A percentile compares a stretch with the other conserved stretches of the same genome.
These are phyloP conservation scores for Condylura cristata DNA, from an alignment of 2,113 vertebrate species.

Conservation along the genomic window DNA sequence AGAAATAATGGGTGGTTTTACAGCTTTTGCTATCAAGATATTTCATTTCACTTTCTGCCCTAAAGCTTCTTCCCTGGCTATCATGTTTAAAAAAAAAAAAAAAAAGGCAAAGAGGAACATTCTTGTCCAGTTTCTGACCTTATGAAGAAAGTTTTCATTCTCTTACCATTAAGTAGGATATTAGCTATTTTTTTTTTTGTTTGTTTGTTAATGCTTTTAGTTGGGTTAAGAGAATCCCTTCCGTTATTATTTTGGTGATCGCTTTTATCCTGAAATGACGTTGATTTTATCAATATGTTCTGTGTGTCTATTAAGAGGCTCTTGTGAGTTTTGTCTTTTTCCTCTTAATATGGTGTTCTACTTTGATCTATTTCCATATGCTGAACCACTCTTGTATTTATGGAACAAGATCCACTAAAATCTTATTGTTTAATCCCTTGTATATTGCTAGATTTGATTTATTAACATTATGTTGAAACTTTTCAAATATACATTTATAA, in stretches of 20 bases:
- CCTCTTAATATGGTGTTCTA: not conserved
- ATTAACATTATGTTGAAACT: not conserved
- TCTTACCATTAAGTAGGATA: not conserved
- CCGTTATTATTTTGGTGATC: no score
- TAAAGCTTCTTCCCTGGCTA: not conserved
- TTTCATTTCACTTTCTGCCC: not conserved
- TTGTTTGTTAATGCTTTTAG: no score
- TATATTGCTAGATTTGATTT: not conserved
- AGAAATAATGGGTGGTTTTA: not conserved
- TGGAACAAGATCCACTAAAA: not conserved
- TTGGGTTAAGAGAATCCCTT: no score
- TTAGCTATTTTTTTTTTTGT: not conserved
- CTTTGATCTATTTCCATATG: not conserved
- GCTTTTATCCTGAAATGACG: not conserved
- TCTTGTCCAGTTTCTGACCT: not conserved
- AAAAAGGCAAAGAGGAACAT: not conserved
- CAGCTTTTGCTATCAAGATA: not conserved
- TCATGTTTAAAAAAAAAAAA: not conserved
- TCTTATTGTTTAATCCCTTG: not conserved
- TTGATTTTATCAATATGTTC: not conserved
- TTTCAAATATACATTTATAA: not conserved
- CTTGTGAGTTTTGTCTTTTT: not conserved
- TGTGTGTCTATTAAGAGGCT: not conserved
- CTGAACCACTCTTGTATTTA: not conserved
- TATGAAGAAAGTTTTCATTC: not conserved